These are phyloP conservation scores for Cerastis leucographa DNA, from an alignment of 2,888 invertebrate genomes.

Conservation along the genomic window DNA sequence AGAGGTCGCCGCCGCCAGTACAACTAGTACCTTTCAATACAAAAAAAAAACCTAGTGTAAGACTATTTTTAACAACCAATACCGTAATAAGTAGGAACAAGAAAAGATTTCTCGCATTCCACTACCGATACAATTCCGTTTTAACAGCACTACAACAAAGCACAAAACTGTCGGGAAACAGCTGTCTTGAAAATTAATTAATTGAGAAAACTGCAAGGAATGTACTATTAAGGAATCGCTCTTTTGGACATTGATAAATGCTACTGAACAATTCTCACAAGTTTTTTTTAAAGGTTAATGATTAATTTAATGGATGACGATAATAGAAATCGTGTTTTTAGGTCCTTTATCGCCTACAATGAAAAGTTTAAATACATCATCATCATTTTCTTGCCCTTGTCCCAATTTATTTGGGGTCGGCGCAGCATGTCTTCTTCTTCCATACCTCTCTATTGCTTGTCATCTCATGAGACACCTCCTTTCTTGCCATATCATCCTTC, in stretches of 20 bases:
- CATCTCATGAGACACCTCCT: no score
- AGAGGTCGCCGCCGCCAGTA: no score
- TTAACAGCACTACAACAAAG: conserved; percentile 32
- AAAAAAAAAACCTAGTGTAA: background rate
- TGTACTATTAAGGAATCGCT: conserved; percentile 52
- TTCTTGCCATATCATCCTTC: no score
- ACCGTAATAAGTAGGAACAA: background rate
- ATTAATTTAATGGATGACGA: background rate
- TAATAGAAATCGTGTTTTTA: background rate
- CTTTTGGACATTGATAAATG: conserved; percentile 57
- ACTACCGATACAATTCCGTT: conserved; percentile 15
- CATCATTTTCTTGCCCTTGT: no score
- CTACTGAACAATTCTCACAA: conserved; percentile 24
- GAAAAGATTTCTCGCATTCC: conserved; percentile 40
- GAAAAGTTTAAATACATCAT: background rate
- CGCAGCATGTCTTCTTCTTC: no score
- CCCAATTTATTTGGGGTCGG: no score
- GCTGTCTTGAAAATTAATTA: conserved; percentile 53
- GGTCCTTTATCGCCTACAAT: background rate
- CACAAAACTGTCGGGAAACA: conserved; percentile 26
- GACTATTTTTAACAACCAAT: background rate
- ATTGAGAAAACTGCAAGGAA: conserved; percentile 51
- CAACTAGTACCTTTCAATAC: background rate
- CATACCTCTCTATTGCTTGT: no score
- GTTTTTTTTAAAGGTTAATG: conserved; percentile 4